A percentile compares a stretch with the other conserved stretches of the same genome.
Conservation (phyloP, 2,888 invertebrate genomes). For the Colletes collaris region DNA sequence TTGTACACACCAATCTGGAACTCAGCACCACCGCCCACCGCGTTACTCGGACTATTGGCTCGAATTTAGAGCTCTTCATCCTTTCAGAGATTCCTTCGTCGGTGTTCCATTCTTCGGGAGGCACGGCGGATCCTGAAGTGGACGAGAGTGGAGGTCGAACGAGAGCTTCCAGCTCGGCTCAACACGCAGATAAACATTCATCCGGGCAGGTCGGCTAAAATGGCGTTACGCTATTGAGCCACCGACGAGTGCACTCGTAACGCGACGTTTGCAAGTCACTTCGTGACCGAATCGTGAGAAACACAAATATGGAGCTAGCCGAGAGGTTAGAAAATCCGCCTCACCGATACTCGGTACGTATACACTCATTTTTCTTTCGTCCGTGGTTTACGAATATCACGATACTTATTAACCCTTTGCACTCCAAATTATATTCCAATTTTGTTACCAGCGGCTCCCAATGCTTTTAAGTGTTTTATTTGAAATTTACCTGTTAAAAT, state of each 20-base stretch:
- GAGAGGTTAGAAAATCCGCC: conserved; percentile 24
- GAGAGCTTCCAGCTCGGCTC: conserved; percentile 54
- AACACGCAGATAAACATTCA: conserved; percentile 68
- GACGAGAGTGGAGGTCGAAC: conserved; percentile 55
- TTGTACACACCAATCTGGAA: conserved; percentile 47
- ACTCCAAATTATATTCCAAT: too few relatives aligned
- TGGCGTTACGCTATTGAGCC: conserved; percentile 68
- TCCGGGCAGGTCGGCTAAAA: conserved; percentile 54
- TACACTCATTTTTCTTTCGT: neutral
- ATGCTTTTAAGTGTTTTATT: too few relatives aligned
- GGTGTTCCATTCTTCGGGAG: conserved; percentile 54
- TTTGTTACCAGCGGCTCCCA: too few relatives aligned
- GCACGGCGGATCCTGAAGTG: conserved; percentile 46
- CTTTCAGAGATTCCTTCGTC: conserved; percentile 53
- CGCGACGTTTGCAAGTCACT: conserved; percentile 79
- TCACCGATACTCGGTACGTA: neutral
- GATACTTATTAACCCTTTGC: too few relatives aligned
- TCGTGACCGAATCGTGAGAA: conserved; percentile 82
- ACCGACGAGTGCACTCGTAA: conserved; percentile 72
- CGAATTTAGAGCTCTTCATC: conserved; percentile 67
- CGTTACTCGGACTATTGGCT: conserved; percentile 58
- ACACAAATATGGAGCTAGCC: conserved; percentile 75
- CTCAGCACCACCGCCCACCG: conserved; percentile 51
- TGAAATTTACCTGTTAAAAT: too few relatives aligned
- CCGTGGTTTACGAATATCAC: neutral